phyloP scores from a whole-genome alignment of 2,797 vertebrate genomes.

The Vipera latastei region DNA sequence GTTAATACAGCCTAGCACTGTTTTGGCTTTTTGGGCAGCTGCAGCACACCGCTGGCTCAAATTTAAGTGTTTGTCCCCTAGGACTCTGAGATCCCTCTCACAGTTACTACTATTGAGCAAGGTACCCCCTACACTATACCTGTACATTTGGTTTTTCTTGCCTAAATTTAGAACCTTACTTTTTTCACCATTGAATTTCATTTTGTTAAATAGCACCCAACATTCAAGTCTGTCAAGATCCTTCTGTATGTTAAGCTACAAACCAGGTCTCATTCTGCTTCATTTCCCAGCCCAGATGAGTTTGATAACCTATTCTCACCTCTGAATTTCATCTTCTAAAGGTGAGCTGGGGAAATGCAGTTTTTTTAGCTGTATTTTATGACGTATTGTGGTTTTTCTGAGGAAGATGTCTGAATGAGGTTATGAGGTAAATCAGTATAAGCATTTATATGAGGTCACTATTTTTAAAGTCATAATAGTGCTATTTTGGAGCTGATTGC shows the following conservation, averaged over 20 bases:
- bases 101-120: too few species aligned
- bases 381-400: not conserved
- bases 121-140: too few species aligned
- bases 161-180: too few species aligned
- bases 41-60: too few species aligned
- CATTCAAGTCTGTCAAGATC: too few species aligned
- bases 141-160: too few species aligned
- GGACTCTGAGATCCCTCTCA: too few species aligned
- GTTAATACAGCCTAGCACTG: too few species aligned
- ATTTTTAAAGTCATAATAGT: not conserved
- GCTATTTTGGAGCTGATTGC: not conserved
- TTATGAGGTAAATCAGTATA: not conserved
- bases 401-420: not conserved
- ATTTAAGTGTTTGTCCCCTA: too few species aligned
- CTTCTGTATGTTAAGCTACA: not conserved
- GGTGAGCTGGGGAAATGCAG: not conserved
- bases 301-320: not conserved
- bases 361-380: not conserved
- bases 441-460: not conserved
- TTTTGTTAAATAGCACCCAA: too few species aligned
- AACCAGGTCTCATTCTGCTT: not conserved
- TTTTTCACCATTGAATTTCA: too few species aligned
- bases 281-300: not conserved
- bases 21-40: too few species aligned
- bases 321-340: not conserved